These are phyloP conservation scores for Accipiter fasciatus DNA, from an alignment of 2,797 vertebrate species.

Conservation along the genomic window DNA sequence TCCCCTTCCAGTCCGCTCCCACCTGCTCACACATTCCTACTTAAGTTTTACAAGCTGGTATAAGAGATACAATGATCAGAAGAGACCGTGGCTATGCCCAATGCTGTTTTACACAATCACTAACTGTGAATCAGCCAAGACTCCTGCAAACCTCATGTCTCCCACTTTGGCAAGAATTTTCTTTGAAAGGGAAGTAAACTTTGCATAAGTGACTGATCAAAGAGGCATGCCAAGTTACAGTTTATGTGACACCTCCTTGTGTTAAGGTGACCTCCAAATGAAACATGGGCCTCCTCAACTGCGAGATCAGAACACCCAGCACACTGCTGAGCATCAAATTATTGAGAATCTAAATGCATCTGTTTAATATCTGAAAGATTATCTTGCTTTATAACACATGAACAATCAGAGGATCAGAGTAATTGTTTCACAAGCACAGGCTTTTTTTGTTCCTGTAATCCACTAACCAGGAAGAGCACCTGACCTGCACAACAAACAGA, in stretches of 20 bases:
- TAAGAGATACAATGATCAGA: background rate
- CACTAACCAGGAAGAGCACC: background rate
- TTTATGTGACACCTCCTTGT: background rate
- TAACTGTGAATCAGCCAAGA: background rate
- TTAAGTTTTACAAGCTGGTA: background rate
- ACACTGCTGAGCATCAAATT: background rate
- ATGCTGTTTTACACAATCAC: background rate
- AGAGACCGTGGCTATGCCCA: background rate
- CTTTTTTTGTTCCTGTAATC: background rate
- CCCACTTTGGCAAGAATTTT: background rate
- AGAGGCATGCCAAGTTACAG: background rate
- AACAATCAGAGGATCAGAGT: background rate
- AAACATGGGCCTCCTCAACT: background rate
- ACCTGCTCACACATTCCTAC: background rate
- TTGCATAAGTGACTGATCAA: background rate
- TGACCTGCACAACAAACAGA: background rate
- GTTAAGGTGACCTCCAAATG: background rate
- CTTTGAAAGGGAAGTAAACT: background rate
- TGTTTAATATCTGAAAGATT: background rate
- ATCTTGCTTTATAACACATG: background rate
- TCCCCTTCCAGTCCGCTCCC: background rate
- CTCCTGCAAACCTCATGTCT: background rate
- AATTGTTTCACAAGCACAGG: background rate
- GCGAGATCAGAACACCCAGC: background rate
- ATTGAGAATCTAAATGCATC: background rate